These are phyloP conservation scores for Achatina immaculata DNA, from an alignment of 1,140 invertebrate genomes.

Conservation along the genomic window DNA sequence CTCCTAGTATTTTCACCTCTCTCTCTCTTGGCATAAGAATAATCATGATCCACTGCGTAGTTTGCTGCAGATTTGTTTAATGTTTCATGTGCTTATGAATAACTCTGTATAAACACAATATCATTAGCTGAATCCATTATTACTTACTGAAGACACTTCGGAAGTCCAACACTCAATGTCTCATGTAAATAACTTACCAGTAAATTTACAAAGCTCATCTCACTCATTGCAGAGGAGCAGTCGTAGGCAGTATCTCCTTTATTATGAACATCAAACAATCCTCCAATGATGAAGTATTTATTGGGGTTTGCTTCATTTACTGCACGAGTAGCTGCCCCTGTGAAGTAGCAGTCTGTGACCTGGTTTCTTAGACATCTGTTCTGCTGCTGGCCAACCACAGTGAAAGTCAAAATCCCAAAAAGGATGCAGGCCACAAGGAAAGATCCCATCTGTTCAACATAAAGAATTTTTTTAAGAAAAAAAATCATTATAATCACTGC, in stretches of 20 bases:
- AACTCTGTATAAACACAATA: too few species aligned
- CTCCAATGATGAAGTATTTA: conserved; percentile 56
- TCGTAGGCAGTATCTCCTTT: conserved; percentile 43
- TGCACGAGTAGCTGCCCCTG: conserved; percentile 27
- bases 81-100: too few species aligned
- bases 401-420: neutral
- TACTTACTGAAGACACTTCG: too few species aligned
- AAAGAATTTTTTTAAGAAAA: too few species aligned
- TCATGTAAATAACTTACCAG: conserved; percentile 16
- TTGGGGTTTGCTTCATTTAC: conserved; percentile 28
- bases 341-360: neutral
- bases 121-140: too few species aligned
- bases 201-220: conserved; percentile 40
- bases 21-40: too few species aligned
- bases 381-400: neutral
- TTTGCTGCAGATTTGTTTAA: too few species aligned
- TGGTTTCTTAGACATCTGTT: neutral
- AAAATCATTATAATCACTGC: neutral
- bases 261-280: conserved; percentile 56
- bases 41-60: too few species aligned
- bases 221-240: conserved; percentile 41
- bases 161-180: too few species aligned
- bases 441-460: neutral
- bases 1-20: too few species aligned
- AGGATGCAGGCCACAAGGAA: neutral